Percentiles rank a stretch among this genome's conserved stretches.
These are phyloP conservation scores for Rhagonycha lutea DNA, from an alignment of 2,888 invertebrate genomes.

Conservation along the genomic window DNA sequence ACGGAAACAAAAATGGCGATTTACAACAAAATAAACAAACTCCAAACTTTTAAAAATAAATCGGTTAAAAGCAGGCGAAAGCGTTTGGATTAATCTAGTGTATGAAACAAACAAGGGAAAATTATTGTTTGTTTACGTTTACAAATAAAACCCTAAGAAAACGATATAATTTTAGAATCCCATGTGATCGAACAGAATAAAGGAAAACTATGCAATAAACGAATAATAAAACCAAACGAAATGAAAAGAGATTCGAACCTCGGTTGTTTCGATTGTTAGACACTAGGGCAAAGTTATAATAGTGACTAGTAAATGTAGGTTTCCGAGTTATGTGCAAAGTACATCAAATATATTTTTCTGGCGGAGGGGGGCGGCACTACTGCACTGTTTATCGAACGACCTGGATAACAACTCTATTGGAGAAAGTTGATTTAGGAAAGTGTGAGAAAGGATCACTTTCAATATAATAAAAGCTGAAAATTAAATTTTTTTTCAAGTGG, in stretches of 20 bases:
- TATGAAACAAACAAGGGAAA: neutral
- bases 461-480: neutral
- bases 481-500: neutral
- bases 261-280: no score
- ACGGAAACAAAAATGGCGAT: neutral
- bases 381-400: neutral
- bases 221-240: no score
- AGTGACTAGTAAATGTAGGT: neutral
- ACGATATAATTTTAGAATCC: neutral
- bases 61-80: neutral
- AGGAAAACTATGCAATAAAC: neutral
- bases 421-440: neutral
- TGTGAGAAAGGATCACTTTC: neutral
- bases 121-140: neutral
- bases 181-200: neutral
- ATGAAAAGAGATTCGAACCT: no score
- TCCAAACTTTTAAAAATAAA: neutral
- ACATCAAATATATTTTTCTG: neutral
- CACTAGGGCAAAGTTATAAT: no score
- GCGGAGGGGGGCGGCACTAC: neutral
- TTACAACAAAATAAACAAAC: neutral
- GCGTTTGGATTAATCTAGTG: neutral
- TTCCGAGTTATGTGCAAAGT: neutral
- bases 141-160: neutral
- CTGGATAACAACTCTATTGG: neutral